Conservation (phyloP, 2,113 vertebrate species). For the Indri indri region DNA sequence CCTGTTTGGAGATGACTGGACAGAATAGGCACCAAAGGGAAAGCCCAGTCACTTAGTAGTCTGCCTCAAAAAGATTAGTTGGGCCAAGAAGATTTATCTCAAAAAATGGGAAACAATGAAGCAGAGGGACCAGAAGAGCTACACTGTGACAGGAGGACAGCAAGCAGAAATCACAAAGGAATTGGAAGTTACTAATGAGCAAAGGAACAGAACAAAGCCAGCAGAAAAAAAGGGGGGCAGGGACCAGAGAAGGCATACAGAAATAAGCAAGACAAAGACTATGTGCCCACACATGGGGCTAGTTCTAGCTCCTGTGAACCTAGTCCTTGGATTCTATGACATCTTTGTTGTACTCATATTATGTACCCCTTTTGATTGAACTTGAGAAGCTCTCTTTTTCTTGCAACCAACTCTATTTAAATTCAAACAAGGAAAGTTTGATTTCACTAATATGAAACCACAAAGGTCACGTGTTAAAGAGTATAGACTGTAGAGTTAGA, state of each 20-base stretch:
- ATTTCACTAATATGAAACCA: not conserved
- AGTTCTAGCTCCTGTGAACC: not conserved
- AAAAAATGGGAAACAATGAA: not conserved
- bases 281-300: not conserved
- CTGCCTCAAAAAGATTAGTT: not conserved
- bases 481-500: not conserved
- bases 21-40: not conserved
- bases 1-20: not conserved
- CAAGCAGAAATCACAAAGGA: not conserved
- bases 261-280: not conserved
- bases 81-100: not conserved
- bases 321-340: not conserved
- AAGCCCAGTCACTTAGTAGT: not conserved
- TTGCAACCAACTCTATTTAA: slow-evolving; percentile 18
- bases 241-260: not conserved
- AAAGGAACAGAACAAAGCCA: not conserved
- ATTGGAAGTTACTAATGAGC: not conserved
- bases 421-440: not conserved
- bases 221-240: not conserved
- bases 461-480: not conserved
- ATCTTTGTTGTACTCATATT: not conserved
- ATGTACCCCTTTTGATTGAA: not conserved
- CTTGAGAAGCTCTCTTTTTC: not conserved
- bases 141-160: not conserved
- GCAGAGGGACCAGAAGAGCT: not conserved